phyloP scores from a whole-genome alignment of 2,888 invertebrate genomes.

The Euplexia lucipara region DNA sequence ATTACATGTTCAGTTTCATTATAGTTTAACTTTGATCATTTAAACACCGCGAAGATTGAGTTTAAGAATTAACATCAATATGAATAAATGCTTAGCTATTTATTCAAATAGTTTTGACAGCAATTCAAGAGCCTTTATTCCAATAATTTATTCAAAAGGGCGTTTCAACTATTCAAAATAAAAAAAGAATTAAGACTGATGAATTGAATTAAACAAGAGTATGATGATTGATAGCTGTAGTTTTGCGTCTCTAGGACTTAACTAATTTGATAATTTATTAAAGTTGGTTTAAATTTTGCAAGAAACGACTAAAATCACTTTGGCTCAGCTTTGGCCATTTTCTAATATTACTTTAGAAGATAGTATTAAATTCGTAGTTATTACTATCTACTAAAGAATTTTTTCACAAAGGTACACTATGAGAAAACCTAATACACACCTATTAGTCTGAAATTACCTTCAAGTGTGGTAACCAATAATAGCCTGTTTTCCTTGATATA shows the following conservation, averaged over 20 bases:
- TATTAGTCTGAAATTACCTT: no score
- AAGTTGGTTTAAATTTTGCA: constrained; percentile 1
- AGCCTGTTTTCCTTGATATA: no score
- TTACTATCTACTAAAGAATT: background rate
- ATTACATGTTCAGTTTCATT: no score
- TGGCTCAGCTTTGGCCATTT: background rate
- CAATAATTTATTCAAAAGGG: constrained; percentile 23
- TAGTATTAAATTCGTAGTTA: background rate
- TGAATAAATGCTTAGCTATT: constrained; percentile 7
- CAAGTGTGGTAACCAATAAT: no score
- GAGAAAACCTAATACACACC: no score
- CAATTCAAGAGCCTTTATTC: constrained; percentile 1
- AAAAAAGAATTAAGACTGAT: constrained; percentile 24
- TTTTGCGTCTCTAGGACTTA: constrained; percentile 13
- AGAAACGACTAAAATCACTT: background rate
- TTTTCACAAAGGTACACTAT: background rate
- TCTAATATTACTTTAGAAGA: background rate
- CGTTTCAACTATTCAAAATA: constrained; percentile 27
- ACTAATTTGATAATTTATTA: constrained; percentile 12
- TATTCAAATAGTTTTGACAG: constrained; percentile 11
- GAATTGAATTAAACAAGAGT: constrained; percentile 24
- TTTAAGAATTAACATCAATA: constrained; percentile 10
- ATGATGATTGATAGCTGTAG: constrained; percentile 45
- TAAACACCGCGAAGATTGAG: constrained; percentile 2
- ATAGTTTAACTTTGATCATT: no score